A percentile compares a stretch with the other conserved stretches of the same genome.
Conservation (phyloP, 2,888 invertebrate species). For the Agrypnus murinus region DNA sequence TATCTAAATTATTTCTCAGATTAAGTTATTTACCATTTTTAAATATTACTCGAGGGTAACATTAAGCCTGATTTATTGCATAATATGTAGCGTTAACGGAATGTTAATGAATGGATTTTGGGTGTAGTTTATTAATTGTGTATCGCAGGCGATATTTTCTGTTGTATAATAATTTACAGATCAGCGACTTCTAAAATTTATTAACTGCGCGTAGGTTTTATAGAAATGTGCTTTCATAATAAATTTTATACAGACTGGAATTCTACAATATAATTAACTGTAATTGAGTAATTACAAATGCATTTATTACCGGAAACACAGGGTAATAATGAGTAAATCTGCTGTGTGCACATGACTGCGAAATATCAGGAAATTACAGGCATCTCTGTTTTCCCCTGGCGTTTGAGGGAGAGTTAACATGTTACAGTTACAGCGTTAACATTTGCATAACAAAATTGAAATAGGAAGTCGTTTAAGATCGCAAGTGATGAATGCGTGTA, state of each 20-base stretch:
- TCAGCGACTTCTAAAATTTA: conserved; percentile 21
- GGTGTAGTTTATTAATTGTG: conserved; percentile 39
- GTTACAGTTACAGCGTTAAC: conserved; percentile 38
- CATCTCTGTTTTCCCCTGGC: conserved; percentile 36
- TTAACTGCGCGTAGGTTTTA: background rate
- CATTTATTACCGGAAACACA: conserved; percentile 37
- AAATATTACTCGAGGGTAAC: conserved; percentile 25
- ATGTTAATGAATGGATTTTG: conserved; percentile 35
- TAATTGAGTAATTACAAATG: conserved; percentile 40
- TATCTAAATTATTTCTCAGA: conserved; percentile 13
- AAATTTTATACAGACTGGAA: conserved; percentile 20
- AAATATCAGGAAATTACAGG: conserved; percentile 47
- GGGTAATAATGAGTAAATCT: conserved; percentile 42
- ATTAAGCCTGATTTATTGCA: conserved; percentile 28
- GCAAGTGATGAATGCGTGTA: background rate
- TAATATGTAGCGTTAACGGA: conserved; percentile 35
- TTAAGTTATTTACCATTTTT: conserved; percentile 32
- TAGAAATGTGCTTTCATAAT: background rate
- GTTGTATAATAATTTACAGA: conserved; percentile 26
- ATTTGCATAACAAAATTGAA: conserved; percentile 40
- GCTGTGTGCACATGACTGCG: conserved; percentile 39
- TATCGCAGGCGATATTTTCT: conserved; percentile 25
- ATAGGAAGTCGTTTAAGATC: conserved; percentile 25
- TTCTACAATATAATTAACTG: conserved; percentile 23
- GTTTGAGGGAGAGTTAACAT: conserved; percentile 36